Base-by-base conservation (phyloP, 2,888 invertebrate genomes). In the Stenolophus ochropezus region DNA sequence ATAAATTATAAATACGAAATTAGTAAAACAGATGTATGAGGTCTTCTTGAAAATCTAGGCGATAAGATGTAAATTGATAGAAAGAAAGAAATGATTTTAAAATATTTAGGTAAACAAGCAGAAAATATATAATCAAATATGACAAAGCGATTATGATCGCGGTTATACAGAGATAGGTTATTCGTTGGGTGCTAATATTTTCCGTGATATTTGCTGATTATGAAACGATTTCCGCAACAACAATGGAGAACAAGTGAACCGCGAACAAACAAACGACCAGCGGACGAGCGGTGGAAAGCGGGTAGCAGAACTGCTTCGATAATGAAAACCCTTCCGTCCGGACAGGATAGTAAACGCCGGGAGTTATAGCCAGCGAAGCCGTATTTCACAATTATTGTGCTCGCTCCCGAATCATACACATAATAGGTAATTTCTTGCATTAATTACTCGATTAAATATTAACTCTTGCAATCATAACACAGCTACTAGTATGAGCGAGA, bases 351-450 rank as follows among this genome's bases (percentile, higher is more conserved):
- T 76, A 58, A 33, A 33, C 33, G 77, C 77, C 58, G 77, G 33
- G 77, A 77, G 77, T 77, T 77, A 77, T 82, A 85, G 84, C 85
- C 83, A 85, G 84, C 84, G 86, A 61, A 61, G 87, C 88, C 88
- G 88, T 89, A 89, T 89, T 89, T 89, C 89, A 89, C 89, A 89
- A 89, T 89, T 89, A 89, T 69, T 71, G 65, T 58, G 87, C 87
- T 88, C 87, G 87, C 88, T 89, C 27, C 71, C 88, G 89, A 89
- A 89, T 89, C 89, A 89, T 89, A 89, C 89, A 88, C 89, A 90
- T 90, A 90, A 90, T 89, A 89, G 90, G 89, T 89, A 90, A 90
- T 90, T 90, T 90, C 90, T 90, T 90, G 90, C 89, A 90, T 89
- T 90, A 90, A 90, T 90, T 90, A 90, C 89, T 89, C 88, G 88